A percentile compares a stretch with the other conserved stretches of the same genome.
Conservation (phyloP, 2,888 invertebrate genomes). For the Cactoblastis cactorum region DNA sequence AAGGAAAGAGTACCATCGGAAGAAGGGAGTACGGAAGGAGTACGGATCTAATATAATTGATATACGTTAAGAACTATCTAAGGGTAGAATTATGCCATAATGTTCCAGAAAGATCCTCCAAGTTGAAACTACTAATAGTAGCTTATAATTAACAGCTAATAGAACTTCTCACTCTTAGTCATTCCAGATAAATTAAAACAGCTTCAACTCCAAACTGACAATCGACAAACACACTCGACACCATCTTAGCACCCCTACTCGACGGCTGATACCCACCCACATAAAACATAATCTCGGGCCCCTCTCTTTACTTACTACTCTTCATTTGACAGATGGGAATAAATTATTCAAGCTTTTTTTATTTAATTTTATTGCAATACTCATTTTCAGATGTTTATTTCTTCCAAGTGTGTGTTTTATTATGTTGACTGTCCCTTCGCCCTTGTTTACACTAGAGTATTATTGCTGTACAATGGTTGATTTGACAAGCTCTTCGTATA, state of each 20-base stretch:
- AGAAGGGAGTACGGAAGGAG: too few species aligned
- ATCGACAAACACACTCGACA: constrained; percentile 11
- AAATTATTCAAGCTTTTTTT: constrained; percentile 71
- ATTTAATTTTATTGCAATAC: constrained; percentile 64
- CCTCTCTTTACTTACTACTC: constrained; percentile 77
- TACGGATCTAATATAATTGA: too few species aligned
- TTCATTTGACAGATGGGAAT: constrained; percentile 78
- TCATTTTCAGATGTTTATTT: constrained; percentile 24
- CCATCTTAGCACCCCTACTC: constrained; percentile 34
- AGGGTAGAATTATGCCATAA: too few species aligned
- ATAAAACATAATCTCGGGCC: constrained; percentile 61
- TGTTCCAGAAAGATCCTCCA: too few species aligned
- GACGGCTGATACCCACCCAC: constrained; percentile 55
- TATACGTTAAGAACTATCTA: too few species aligned
- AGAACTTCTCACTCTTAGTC: too few species aligned
- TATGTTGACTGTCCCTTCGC: constrained; percentile 46
- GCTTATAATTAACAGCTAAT: too few species aligned
- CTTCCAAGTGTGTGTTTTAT: constrained; percentile 71
- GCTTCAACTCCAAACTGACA: background rate
- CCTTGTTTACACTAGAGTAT: constrained; percentile 61
- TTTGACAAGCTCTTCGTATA: constrained; percentile 49
- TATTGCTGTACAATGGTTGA: constrained; percentile 60
- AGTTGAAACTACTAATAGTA: too few species aligned
- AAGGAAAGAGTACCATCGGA: too few species aligned
- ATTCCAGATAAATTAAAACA: background rate